Conservation (phyloP, 2,113 vertebrate species). For the Paramormyrops kingsleyae region DNA sequence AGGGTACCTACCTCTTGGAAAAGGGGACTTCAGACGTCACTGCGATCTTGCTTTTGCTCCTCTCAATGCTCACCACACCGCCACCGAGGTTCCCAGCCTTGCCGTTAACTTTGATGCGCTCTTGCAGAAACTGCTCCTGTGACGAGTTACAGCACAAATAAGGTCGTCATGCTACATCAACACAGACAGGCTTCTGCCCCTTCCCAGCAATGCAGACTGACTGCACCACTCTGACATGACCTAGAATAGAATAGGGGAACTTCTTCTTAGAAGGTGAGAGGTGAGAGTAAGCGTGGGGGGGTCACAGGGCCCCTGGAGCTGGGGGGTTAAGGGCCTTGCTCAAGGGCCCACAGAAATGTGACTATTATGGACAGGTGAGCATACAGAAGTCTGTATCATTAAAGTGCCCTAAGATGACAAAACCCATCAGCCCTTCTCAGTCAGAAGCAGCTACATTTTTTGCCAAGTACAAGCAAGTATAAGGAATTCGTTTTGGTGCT, state of each 20-base stretch:
- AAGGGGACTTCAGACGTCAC: conserved; percentile 80
- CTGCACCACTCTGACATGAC: neutral
- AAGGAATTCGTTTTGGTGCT: no score
- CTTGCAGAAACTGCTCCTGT: conserved; percentile 84
- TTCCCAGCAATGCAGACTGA: neutral
- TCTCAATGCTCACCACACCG: conserved; percentile 72
- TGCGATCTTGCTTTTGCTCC: conserved; percentile 82
- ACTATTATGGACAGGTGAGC: no score
- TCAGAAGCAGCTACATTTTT: neutral
- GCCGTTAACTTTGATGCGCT: conserved; percentile 81
- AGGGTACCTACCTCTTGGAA: conserved; percentile 69
- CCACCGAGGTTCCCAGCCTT: conserved; percentile 78
- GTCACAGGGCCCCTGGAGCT: no score
- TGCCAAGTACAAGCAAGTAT: neutral
- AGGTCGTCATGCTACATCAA: neutral
- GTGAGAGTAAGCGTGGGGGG: no score
- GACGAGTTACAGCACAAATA: neutral
- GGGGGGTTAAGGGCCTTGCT: no score
- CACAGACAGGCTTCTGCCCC: neutral
- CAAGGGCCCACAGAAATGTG: no score
- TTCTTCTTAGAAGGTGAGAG: no score
- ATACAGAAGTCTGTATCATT: no score
- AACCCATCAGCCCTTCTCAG: neutral
- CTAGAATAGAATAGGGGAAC: neutral
- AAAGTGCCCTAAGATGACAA: neutral